Evolutionary conservation across 2,113 vertebrate genomes (phyloP).

Genomic region (Scortum barcoo): DNA sequence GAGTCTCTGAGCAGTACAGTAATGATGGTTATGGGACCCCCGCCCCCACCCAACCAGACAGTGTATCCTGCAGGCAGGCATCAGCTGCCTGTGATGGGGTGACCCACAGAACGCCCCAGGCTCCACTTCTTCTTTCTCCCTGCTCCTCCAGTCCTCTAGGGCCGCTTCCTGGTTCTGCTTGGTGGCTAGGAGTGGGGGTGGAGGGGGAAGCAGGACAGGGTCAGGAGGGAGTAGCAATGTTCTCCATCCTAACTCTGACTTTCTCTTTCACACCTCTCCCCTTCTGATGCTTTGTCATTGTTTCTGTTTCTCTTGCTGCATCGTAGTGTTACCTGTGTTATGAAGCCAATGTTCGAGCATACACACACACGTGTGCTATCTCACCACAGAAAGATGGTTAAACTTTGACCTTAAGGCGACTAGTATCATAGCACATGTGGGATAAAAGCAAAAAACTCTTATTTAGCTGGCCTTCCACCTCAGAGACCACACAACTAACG

Average conservation of each 20-base stretch:
- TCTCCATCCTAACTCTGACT: slow-evolving; percentile 26
- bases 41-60: slow-evolving; percentile 41
- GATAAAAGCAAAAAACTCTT: background rate
- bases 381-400: slow-evolving; percentile 1
- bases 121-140: slow-evolving; percentile 60
- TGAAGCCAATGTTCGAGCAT: background rate
- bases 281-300: background rate
- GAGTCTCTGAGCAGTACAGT: slow-evolving; percentile 53
- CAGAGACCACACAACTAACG: background rate
- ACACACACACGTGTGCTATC: background rate
- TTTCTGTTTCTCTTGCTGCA: slow-evolving; percentile 3
- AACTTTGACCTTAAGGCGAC: background rate
- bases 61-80: slow-evolving; percentile 56
- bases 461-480: background rate
- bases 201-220: no score
- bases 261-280: slow-evolving; percentile 18
- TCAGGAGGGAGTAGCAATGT: background rate
- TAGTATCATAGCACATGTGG: no score
- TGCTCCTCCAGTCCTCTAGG: slow-evolving; percentile 40
- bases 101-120: slow-evolving; percentile 64
- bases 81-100: slow-evolving; percentile 69
- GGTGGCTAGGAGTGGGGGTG: slow-evolving; percentile 1
- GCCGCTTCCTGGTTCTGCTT: slow-evolving; percentile 38
- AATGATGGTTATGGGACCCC: slow-evolving; percentile 52
- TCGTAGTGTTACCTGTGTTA: background rate